Base-by-base conservation (phyloP, 1,140 invertebrate species). In the Pseudomyrmex sp. region DNA sequence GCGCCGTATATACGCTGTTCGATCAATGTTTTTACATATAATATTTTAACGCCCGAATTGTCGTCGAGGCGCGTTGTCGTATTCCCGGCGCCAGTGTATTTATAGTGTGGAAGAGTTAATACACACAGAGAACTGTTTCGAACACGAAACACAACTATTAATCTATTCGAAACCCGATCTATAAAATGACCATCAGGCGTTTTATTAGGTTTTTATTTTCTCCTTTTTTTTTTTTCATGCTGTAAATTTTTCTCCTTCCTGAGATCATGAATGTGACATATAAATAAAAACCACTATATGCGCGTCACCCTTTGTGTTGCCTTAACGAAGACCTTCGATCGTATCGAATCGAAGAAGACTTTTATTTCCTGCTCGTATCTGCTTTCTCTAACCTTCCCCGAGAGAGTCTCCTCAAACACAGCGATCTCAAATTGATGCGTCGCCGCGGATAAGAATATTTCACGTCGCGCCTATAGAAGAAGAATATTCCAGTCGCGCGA, bases 401-500 rank as follows among this genome's bases (percentile, higher is more conserved):
- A 73, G 46, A n/a, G 35, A 35, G 5, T 35, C 2, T 44, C 20
- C 3, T 2, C 1, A 48, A 79, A 12, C 18, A 15, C 20, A 72
- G 76, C 26, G 59, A 62, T 12, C 44, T 52, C 68, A 35, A 86
- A 83, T 82, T 79, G 77, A 86, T 65, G 73, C 58, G 56, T 70
- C 69, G 69, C 26, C 83, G 46, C 50, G 48, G 50, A 73, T n/a
- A 18, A 72, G 68, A 73, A 84, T 84, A 84, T 80, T 77, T 84
- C 69, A 79, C 68, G 66, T 56, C 61, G 85, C 20, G 44, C 50
- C 59, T 80, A 54, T 75, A 46, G 82, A 23, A 59, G 82, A 87
- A 87, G 84, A 87, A 87, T 87, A 88, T 84, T 75, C 85, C 74
- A 70, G 74, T 75, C 85, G 85, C 85, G 85, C 85, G 75, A 75